Conservation (phyloP, 1,140 invertebrate species). For the Trichonephila clavipes region DNA sequence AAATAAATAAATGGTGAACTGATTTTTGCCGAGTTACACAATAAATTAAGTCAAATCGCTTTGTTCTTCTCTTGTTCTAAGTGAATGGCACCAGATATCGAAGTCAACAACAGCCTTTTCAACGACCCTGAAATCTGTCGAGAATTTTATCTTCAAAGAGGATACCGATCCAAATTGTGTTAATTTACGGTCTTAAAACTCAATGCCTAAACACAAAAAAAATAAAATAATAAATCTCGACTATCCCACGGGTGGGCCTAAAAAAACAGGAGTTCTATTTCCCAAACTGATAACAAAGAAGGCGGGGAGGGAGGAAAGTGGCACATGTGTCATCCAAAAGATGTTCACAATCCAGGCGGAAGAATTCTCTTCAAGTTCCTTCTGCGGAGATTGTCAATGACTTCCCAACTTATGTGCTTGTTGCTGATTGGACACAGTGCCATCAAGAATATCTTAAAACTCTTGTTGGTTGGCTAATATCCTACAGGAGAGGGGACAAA, state of each 20-base stretch:
- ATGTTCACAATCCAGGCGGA: neutral
- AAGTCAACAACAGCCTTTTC: too few relatives aligned
- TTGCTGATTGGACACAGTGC: constrained; percentile 32
- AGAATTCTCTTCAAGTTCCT: constrained; percentile 22
- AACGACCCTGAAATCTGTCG: neutral
- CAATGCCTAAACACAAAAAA: neutral
- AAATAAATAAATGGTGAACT: too few relatives aligned
- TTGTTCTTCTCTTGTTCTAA: too few relatives aligned
- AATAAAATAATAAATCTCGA: neutral
- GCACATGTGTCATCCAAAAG: neutral
- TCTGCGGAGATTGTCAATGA: neutral
- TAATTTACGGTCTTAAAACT: constrained; percentile 1
- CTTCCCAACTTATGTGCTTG: neutral
- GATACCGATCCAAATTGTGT: neutral
- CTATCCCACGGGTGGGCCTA: constrained; percentile 51
- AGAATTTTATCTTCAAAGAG: neutral
- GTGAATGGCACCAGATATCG: too few relatives aligned
- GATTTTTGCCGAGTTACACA: too few relatives aligned
- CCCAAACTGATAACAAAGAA: constrained; percentile 25
- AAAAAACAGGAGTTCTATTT: neutral
- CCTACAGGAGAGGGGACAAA: neutral
- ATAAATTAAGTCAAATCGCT: too few relatives aligned
- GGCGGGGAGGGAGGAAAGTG: neutral
- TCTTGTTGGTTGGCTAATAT: constrained; percentile 52
- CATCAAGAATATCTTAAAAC: constrained; percentile 47